Evolutionary conservation across 1,140 invertebrate species (phyloP).

Genomic region (Ceratosolen solmsi): DNA sequence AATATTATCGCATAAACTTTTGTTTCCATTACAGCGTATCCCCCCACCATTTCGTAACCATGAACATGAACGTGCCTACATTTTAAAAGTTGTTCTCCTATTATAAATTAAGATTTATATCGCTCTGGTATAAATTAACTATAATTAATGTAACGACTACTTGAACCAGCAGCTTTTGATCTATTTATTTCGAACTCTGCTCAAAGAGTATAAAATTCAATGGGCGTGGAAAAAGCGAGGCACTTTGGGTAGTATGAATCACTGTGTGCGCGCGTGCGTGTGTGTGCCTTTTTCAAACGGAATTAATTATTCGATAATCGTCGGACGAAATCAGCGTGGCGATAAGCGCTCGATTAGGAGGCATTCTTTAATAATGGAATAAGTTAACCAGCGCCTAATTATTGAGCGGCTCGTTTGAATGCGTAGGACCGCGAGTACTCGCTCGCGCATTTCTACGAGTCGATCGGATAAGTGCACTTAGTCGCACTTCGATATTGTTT

Average conservation of each 20-base stretch:
- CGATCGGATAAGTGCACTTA: not conserved
- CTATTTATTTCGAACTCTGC: not conserved
- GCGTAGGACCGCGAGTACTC: not conserved
- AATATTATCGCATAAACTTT: not conserved
- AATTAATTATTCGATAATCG: not conserved
- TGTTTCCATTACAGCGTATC: not conserved
- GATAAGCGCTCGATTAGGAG: not conserved
- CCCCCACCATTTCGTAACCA: not conserved
- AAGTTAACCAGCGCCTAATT: not conserved
- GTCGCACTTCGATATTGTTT: not conserved
- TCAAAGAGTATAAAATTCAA: no score
- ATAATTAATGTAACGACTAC: not conserved
- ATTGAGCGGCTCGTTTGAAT: not conserved
- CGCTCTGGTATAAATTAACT: not conserved
- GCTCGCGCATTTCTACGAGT: not conserved
- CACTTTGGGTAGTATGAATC: no score
- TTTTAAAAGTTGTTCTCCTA: not conserved
- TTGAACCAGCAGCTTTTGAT: not conserved
- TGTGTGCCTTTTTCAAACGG: not conserved
- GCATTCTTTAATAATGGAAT: not conserved
- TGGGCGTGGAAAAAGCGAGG: no score
- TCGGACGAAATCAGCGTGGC: not conserved
- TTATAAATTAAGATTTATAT: slow-evolving; percentile 6
- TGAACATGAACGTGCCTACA: no score
- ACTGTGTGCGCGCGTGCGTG: no score